These are phyloP conservation scores for Drosophila neotestacea DNA, from an alignment of 2,888 invertebrate species.

Conservation along the genomic window DNA sequence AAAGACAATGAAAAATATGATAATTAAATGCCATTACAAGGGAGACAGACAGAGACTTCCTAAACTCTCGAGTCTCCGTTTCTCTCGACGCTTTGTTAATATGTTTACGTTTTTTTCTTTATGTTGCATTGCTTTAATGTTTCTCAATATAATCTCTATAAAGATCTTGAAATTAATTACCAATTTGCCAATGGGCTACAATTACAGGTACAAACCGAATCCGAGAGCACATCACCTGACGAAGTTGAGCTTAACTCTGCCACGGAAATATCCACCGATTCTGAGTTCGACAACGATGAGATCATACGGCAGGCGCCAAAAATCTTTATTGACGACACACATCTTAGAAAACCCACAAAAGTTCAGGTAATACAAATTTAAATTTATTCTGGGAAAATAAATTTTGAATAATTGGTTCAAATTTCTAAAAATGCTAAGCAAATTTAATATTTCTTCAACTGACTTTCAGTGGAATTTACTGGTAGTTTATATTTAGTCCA, in stretches of 20 bases:
- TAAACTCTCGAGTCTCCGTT: conserved; percentile 29
- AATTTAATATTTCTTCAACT: too few relatives aligned
- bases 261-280: conserved; percentile 96
- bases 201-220: conserved; percentile 89
- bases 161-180: neutral
- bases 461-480: too few relatives aligned
- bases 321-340: conserved; percentile 90
- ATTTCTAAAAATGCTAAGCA: too few relatives aligned
- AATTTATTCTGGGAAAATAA: neutral
- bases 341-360: conserved; percentile 87
- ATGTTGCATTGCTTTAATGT: conserved; percentile 47
- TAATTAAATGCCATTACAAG: conserved; percentile 13
- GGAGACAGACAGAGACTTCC: conserved; percentile 23
- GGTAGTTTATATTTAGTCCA: neutral
- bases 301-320: conserved; percentile 89
- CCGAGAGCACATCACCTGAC: conserved; percentile 88
- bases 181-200: conserved; percentile 27
- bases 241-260: conserved; percentile 93
- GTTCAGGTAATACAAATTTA: conserved; percentile 86
- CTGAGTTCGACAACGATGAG: conserved; percentile 95
- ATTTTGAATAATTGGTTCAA: too few relatives aligned
- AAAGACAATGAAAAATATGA: conserved; percentile 6
- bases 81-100: conserved; percentile 46
- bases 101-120: conserved; percentile 32
- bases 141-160: neutral